Base-by-base conservation (phyloP, 2,113 vertebrate genomes). In the Xenotilapia caudafasciata region DNA sequence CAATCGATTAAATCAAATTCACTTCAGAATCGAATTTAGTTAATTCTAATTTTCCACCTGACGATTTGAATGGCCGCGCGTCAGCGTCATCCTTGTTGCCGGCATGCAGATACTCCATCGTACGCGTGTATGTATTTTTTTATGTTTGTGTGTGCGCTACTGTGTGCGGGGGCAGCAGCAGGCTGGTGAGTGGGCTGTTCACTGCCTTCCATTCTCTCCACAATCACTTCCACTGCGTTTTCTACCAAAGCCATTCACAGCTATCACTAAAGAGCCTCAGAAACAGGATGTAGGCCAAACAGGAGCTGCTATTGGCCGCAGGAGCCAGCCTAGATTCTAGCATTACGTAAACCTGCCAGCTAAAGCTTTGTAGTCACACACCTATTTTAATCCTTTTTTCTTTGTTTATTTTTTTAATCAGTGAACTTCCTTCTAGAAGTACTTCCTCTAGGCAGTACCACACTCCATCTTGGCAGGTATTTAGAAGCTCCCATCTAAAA, bases 111-210 rank as follows among this genome's bases (percentile, higher is more conserved):
- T 14, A 15, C 13, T 51, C 31, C 28, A 17, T 65, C 55, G 10
- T 23, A 12, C 2, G 1, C 9, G 28, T 10, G 23, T 5, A 83
- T 70, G 80, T 33, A 38, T 62, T 79, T 82, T 82, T 35, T 53
- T 82, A 33, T 13, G 73, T 55, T 12, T 53, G 65, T 83, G 26
- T 86, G 51, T 79, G 84, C 4, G 49, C 11, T 56, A 75, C 6
- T 84, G 90, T 65, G 86, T 79, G 88, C 13, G 88, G 77, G 88
- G 88, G 91, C 77, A 6, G 90, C 82, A 42, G 92, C 92, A 94
- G 92, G 90, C 89, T 93, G 95, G 91, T 93, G 93, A 92, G 95
- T 96, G 94, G 95, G 95, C 77, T 6, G 88, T 55, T 90, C 84
- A 65, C 86, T 82, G 90, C 92, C 86, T 84, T 83, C 90, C 75